Percentiles rank a stretch among this genome's conserved stretches.
phyloP scores from a whole-genome alignment of 2,888 invertebrate species.

The Leptopilina drosophilae region DNA sequence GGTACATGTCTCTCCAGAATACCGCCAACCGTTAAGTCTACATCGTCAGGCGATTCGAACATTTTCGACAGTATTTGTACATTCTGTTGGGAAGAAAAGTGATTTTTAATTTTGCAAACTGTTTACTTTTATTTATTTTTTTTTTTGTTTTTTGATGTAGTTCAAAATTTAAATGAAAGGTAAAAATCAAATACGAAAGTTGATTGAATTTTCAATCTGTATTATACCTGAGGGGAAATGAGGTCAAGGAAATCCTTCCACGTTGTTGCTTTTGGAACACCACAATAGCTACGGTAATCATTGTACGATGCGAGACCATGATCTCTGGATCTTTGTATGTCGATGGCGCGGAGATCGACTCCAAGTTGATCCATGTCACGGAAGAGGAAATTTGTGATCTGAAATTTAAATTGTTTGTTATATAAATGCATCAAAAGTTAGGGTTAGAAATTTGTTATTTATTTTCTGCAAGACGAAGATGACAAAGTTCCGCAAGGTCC shows the following conservation, averaged over 20 bases:
- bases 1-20: slow-evolving; percentile 87
- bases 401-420: slow-evolving; percentile 41
- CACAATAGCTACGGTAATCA: slow-evolving; percentile 87
- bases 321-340: slow-evolving; percentile 92
- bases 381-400: slow-evolving; percentile 84
- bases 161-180: too few relatives aligned
- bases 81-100: slow-evolving; percentile 81
- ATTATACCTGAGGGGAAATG: slow-evolving; percentile 59
- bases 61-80: slow-evolving; percentile 82
- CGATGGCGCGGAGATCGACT: slow-evolving; percentile 87
- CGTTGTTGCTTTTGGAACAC: slow-evolving; percentile 82
- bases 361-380: slow-evolving; percentile 87
- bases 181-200: neutral
- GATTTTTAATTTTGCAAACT: neutral
- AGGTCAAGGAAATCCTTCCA: slow-evolving; percentile 83
- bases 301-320: slow-evolving; percentile 91
- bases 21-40: slow-evolving; percentile 92
- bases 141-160: too few relatives aligned
- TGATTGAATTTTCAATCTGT: neutral
- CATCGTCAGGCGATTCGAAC: slow-evolving; percentile 87
- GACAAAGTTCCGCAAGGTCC: too few relatives aligned
- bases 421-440: too few relatives aligned
- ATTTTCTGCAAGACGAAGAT: too few relatives aligned
- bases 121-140: too few relatives aligned
- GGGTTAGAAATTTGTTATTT: too few relatives aligned